Percentiles rank a stretch among this genome's conserved stretches.
phyloP scores from a whole-genome alignment of 2,113 vertebrate species.

The Myxocyprinus asiaticus region DNA sequence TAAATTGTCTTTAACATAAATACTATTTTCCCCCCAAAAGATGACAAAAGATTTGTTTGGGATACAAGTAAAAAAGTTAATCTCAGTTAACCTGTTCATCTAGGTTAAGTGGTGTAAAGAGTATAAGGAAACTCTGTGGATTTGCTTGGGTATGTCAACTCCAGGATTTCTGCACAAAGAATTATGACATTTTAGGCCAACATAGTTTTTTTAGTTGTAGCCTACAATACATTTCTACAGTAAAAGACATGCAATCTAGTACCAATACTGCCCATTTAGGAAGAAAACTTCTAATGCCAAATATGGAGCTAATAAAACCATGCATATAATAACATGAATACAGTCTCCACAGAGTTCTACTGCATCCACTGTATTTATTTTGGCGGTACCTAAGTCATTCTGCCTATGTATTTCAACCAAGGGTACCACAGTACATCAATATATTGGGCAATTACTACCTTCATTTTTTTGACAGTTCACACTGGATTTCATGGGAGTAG shows the following conservation, averaged over 20 bases:
- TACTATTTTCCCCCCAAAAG: neutral
- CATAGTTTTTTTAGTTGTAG: neutral
- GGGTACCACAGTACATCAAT: slow-evolving; percentile 98
- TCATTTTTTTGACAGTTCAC: slow-evolving; percentile 99
- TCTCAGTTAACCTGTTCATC: neutral
- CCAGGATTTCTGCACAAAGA: slow-evolving; percentile 26
- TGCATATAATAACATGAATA: slow-evolving; percentile 53
- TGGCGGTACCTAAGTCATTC: slow-evolving; percentile 84
- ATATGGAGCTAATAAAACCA: slow-evolving; percentile 36
- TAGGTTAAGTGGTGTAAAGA: neutral
- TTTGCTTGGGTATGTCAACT: neutral
- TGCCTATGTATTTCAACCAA: slow-evolving; percentile 85
- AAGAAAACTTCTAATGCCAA: neutral
- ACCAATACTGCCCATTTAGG: slow-evolving; percentile 11
- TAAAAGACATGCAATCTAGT: slow-evolving; percentile 33
- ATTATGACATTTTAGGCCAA: neutral
- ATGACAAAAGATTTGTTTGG: neutral
- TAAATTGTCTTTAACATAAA: slow-evolving; percentile 37
- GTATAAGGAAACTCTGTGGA: slow-evolving; percentile 13
- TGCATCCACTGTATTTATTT: slow-evolving; percentile 82
- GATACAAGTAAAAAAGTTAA: neutral
- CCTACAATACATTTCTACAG: slow-evolving; percentile 15
- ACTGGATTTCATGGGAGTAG: slow-evolving; percentile 99
- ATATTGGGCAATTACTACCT: slow-evolving; percentile 99
- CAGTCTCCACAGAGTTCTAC: slow-evolving; percentile 55